Conservation (phyloP, 2,797 vertebrate species). For the Enteromius radiatus region DNA sequence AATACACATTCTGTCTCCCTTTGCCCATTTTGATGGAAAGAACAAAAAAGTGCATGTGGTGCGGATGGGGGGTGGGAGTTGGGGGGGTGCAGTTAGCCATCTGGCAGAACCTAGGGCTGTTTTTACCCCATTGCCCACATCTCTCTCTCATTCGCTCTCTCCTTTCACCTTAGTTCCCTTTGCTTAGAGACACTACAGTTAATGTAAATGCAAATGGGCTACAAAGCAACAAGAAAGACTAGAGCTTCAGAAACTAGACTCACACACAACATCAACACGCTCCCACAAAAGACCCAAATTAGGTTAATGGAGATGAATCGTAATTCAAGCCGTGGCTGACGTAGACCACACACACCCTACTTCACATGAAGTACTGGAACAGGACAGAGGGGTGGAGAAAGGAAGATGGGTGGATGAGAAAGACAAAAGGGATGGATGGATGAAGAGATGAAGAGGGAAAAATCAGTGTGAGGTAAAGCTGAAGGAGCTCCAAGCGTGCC, state of each 20-base stretch:
- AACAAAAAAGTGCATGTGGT: constrained; percentile 46
- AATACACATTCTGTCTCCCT: constrained; percentile 6
- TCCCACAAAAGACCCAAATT: constrained; percentile 68
- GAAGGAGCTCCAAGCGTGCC: constrained; percentile 44
- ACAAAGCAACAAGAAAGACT: constrained; percentile 42
- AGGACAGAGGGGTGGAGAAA: constrained; percentile 17
- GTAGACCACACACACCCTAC: constrained; percentile 60
- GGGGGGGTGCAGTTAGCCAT: constrained; percentile 69
- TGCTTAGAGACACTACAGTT: constrained; percentile 40
- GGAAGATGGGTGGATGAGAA: constrained; percentile 18
- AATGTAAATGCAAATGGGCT: constrained; percentile 31
- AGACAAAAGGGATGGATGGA: neutral
- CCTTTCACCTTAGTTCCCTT: constrained; percentile 39
- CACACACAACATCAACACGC: constrained; percentile 46
- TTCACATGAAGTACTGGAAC: constrained; percentile 23
- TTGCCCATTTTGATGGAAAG: constrained; percentile 39
- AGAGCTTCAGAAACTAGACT: constrained; percentile 24
- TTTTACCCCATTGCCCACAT: constrained; percentile 79
- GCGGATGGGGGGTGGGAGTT: neutral
- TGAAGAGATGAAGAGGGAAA: constrained; percentile 6
- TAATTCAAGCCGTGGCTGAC: constrained; percentile 75
- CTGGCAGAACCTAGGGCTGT: constrained; percentile 81
- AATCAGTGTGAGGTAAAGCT: constrained; percentile 56
- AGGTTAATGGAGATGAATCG: constrained; percentile 83
- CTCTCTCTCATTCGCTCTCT: constrained; percentile 23